Conservation (phyloP, 2,888 invertebrate species). For the Eupithecia exiguata region DNA sequence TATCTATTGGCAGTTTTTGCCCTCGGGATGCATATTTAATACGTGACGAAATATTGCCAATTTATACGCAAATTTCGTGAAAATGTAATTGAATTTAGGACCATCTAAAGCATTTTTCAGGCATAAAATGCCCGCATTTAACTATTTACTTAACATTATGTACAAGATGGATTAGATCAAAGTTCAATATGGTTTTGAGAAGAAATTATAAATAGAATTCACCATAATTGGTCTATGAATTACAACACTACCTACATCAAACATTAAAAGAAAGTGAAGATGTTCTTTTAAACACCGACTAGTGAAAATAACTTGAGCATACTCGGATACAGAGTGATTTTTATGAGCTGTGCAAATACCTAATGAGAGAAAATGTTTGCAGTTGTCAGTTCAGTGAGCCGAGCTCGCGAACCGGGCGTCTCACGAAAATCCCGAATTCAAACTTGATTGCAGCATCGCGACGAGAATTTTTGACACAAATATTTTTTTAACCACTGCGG, state of each 20-base stretch:
- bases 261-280: not conserved
- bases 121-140: not conserved
- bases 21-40: constrained; percentile 24
- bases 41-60: constrained; percentile 17
- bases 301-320: constrained; percentile 24
- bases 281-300: constrained; percentile 13
- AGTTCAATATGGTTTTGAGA: not conserved
- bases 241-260: not conserved
- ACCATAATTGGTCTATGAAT: not conserved
- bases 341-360: constrained; percentile 74
- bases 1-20: constrained; percentile 34
- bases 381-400: constrained; percentile 63
- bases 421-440: constrained; percentile 43
- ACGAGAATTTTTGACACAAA: constrained; percentile 42
- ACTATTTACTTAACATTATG: not conserved
- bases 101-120: not conserved
- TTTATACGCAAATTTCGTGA: constrained; percentile 12
- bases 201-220: not conserved
- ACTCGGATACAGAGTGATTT: constrained; percentile 54
- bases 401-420: constrained; percentile 34
- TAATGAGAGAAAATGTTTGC: constrained; percentile 79
- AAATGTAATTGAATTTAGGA: not conserved
- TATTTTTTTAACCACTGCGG: constrained; percentile 43
- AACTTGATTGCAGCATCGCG: constrained; percentile 48
- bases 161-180: not conserved